Base-by-base conservation (phyloP, 2,888 invertebrate genomes). In the Linnaemya vulpina region DNA sequence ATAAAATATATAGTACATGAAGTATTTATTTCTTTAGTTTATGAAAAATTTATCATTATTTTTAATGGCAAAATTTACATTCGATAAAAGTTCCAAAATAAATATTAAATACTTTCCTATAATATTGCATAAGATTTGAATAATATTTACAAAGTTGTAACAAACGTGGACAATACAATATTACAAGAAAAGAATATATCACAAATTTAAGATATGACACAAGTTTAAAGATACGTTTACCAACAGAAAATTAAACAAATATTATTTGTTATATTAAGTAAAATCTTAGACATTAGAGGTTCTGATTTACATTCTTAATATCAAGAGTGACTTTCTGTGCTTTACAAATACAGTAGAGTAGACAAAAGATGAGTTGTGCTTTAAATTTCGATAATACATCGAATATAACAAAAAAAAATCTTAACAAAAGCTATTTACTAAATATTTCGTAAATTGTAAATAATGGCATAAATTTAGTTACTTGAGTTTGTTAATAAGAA, bases 331-430 rank as follows among this genome's bases (percentile, higher is more conserved):
- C 51, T 53, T 67, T 40, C 51, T 74, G 74, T 78, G 74, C 74
- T 73, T 65, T 46, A 46, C 17, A 74, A 30, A 51, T 30, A 67
- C 30, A 77, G 13, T 71, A 65, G 55, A 53, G 38, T 58, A 51
- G 49, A 43, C 25, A 65, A 79, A 53, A 20, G 20, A 46, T 62
- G 15, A 70, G 70, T 86, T 83, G 86, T 83, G 83, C 80, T 86
- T 71, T 25, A 25, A 68, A 68, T 68, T 77, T 58, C 70, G 63
- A 75, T 63, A 40, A 5, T 5, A 78, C 35, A 74, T 70, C 74
- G 70, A 68, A 73, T 53, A 73, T 83, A 83, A 80, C 83, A 83
- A 79, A 79, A 49, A 30, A 86, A 80, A 80, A 79, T 73, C 55
- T 68, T 77, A 83, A 86, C 83, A 80, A 74, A 70, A 51, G 10